Base-by-base conservation (phyloP, 2,797 vertebrate species). In the Adrianichthys oophorus region DNA sequence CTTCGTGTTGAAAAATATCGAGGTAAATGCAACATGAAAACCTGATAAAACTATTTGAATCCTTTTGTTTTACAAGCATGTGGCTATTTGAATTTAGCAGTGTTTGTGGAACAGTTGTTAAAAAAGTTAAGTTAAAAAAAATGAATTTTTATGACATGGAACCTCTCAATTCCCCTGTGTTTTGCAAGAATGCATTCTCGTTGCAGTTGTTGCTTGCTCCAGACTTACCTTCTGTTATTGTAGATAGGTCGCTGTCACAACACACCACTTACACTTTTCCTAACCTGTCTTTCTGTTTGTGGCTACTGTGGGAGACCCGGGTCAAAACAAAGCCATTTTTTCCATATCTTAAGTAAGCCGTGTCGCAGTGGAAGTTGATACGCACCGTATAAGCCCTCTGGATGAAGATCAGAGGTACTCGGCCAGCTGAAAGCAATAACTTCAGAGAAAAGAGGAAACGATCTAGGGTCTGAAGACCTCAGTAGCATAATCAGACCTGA, bases 371-470 rank as follows among this genome's bases (percentile, higher is more conserved):
- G 70, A 77, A 70, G 51, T 72, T 64, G 69, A 57, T 74, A 50
- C 56, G 60, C 57, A 57, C 53, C 63, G 48, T 56, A 52, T 44
- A 48, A 74, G 58, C 13, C 8, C 46, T 62, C 53, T 46, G 49
- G 46, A 60, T 57, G 18, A 17, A 57, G 61, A 76, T 82, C 62
- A 59, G 60, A 73, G 56, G 5, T 53, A 60, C 63, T 68, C 12
- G 3, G 37, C 51, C 72, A 79, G 70, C 82, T 80, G 73, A 74
- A 77, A 72, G 66, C 59, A 78, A 72, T 81, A 75, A 80, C 52
- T 56, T 24, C 44, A 54, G 55, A 41, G 52, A 0, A 29, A 72
- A 50, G 55, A 55, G 59, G 79, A 79, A 83, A 80, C 54, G 62
- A 49, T 52, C 26, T 49, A 21, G 47, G 59, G 41, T 52, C 58